Conservation (phyloP, 23 tunicate genomes). For the Phallusia fumigata region DNA sequence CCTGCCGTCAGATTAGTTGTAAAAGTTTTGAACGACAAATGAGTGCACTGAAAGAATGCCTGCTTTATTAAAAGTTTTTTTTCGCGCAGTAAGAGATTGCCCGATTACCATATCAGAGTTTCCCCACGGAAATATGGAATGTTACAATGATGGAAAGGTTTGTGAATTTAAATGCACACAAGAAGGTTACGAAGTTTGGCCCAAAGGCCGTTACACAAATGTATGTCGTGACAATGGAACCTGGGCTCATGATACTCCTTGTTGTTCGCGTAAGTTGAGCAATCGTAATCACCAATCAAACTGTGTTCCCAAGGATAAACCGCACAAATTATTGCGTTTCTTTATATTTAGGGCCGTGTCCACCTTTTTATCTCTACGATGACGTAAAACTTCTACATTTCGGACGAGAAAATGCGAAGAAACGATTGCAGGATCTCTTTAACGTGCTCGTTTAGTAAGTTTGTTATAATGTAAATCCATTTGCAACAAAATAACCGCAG, state of each 20-base stretch:
- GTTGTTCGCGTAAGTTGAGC: not conserved
- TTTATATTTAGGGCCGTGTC: not conserved
- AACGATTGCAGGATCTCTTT: not conserved
- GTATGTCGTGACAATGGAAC: conserved; percentile 1
- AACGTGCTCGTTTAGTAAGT: not conserved
- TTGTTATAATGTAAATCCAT: too few species aligned
- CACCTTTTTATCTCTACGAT: not conserved
- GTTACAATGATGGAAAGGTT: not conserved
- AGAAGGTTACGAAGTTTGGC: not conserved
- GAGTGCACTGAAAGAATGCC: too few species aligned
- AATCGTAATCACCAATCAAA: not conserved
- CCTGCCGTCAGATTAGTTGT: too few species aligned
- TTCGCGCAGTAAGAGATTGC: not conserved
- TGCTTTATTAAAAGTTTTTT: too few species aligned
- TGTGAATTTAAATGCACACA: not conserved
- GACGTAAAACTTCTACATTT: conserved; percentile 5
- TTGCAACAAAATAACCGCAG: too few species aligned
- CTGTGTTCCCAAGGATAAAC: too few species aligned
- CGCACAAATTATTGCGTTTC: not conserved
- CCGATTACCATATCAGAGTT: not conserved
- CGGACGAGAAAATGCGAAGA: not conserved
- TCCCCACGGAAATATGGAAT: not conserved
- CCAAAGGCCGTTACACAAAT: not conserved
- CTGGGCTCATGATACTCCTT: not conserved
- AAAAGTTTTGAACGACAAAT: too few species aligned